Base-by-base conservation (phyloP, 2,113 vertebrate species). In the Paradisaea rubra region DNA sequence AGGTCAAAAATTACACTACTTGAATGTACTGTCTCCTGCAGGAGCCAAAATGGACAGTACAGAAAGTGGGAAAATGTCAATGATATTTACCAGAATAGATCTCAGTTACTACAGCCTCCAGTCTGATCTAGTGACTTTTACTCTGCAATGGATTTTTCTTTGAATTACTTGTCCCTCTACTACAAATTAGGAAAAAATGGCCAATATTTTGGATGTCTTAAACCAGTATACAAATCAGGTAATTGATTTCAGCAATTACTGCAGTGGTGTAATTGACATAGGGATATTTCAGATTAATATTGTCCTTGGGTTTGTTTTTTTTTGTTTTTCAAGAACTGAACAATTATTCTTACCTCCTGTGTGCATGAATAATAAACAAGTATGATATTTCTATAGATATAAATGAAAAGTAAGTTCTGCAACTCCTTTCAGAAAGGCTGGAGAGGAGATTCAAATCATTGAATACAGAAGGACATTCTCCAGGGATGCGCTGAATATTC, bases 241-340 rank as follows among this genome's bases (percentile, higher is more conserved):
- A 78, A 87, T 14, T 91, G 64, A 89, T 70, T 73, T 78, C 30
- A 87, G 56, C 33, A 83, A 71, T 72, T 79, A 88, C 22, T 71
- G 37, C 44, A 56, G 61, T n/a, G 4, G 6, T 60, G 4, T 54
- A 91, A 88, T 20, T 81, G 53, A 39, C 57, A 60, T 7, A 63
- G 63, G 24, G 35, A 11, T 52, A 76, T 50, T 89, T 89, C 57
- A 91, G 33, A 85, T 9, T 42, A 35, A 93, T 44, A 49, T 11
- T 35, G 13, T 54, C 50, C 35, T 21, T 35, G 3, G 3, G 1
- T 0, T 10, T 35, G 47, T 52, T 27, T 50, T n/a, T 22, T 14
- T 22, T 7, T 45, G 11, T n/a, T 89, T 88, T 88, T 71, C 35
- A 69, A 65, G 16, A 81, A 78, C 8, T 23, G 42, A 86, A 49